phyloP scores from a whole-genome alignment of 2,113 vertebrate species.

The Catharus bicknelli region DNA sequence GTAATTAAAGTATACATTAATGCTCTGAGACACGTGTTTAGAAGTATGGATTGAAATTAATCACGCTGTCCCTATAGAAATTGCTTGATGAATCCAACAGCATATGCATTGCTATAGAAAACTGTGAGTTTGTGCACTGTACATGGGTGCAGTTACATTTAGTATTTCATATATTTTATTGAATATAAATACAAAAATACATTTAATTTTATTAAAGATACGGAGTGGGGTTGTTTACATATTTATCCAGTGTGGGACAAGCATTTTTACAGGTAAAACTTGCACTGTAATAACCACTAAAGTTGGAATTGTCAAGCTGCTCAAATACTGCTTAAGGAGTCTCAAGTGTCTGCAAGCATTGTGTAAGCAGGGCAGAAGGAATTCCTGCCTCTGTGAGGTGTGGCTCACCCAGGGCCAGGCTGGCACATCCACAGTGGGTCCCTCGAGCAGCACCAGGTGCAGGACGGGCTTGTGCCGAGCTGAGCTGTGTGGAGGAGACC shows the following conservation, averaged over 20 bases:
- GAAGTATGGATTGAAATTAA: not conserved
- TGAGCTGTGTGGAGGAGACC: not conserved
- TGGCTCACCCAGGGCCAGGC: not conserved
- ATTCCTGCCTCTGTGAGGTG: not conserved
- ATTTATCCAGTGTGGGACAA: not conserved
- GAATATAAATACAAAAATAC: not conserved
- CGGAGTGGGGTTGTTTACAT: accelerated
- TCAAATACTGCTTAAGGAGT: not conserved
- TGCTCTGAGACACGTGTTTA: not conserved
- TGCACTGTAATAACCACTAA: not conserved
- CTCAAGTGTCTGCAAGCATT: not conserved
- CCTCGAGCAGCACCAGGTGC: not conserved
- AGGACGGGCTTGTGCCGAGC: accelerated
- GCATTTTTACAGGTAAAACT: not conserved
- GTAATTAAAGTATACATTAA: conserved; percentile 13
- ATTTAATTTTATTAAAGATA: not conserved
- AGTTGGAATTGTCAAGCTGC: not conserved
- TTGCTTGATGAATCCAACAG: not conserved
- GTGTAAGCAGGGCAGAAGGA: not conserved
- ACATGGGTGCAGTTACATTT: not conserved
- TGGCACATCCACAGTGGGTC: accelerated
- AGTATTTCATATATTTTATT: not conserved
- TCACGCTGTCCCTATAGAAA: not conserved
- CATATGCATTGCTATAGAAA: not conserved
- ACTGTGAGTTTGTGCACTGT: not conserved